phyloP scores from a whole-genome alignment of 2,888 invertebrate species.

The Saturnia japonica region DNA sequence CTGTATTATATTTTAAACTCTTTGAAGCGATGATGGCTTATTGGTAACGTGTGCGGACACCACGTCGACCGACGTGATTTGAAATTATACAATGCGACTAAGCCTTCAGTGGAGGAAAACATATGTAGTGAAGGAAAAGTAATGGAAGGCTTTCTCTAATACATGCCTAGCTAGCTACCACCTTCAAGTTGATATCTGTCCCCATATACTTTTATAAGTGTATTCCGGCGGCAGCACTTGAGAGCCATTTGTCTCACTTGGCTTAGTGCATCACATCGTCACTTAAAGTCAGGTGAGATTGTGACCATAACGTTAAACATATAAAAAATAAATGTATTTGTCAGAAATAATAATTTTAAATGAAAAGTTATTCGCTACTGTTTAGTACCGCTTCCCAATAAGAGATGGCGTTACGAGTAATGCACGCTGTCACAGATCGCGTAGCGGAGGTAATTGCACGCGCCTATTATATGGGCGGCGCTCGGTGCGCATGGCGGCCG shows the following conservation, averaged over 20 bases:
- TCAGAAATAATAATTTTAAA: neutral
- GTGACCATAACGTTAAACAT: neutral
- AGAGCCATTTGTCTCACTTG: neutral
- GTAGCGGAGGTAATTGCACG: constrained; percentile 69
- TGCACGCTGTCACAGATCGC: constrained; percentile 41
- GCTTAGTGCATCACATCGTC: neutral
- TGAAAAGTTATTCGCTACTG: neutral
- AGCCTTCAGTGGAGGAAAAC: too few species aligned
- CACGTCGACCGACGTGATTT: too few species aligned
- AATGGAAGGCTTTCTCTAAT: neutral
- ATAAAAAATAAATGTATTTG: neutral
- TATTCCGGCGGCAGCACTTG: neutral
- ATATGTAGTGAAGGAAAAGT: neutral
- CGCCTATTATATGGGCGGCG: constrained; percentile 81
- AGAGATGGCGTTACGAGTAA: constrained; percentile 70
- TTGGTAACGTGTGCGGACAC: too few species aligned
- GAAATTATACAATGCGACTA: too few species aligned
- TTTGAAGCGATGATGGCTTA: too few species aligned
- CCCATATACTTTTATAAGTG: neutral
- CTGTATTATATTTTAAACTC: neutral
- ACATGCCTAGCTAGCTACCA: neutral
- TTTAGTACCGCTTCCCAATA: constrained; percentile 51
- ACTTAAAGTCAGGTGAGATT: neutral
- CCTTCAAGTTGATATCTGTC: neutral
- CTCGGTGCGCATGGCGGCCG: constrained; percentile 79